Percentiles rank a stretch among this genome's conserved stretches.
Conservation (phyloP, 2,797 vertebrate genomes). For the Pangasius larnaudii region DNA sequence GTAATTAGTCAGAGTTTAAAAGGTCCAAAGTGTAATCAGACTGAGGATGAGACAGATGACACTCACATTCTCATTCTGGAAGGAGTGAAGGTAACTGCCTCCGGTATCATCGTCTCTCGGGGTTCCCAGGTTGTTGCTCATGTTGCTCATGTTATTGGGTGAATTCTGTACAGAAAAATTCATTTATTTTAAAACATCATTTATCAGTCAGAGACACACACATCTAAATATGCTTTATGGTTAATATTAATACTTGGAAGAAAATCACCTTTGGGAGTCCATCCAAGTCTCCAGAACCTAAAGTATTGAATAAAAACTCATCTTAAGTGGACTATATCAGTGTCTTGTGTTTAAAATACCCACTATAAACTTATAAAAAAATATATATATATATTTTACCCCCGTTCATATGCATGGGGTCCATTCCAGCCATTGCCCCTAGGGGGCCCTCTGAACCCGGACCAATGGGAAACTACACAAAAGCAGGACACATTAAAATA, state of each 20-base stretch:
- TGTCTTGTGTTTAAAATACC: not conserved
- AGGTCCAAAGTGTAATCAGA: not conserved
- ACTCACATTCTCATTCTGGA: slow-evolving; percentile 98
- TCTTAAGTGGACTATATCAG: not conserved
- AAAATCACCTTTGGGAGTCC: slow-evolving; percentile 94
- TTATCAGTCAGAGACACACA: not conserved
- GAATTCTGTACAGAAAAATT: slow-evolving; percentile 83
- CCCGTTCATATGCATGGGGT: slow-evolving; percentile 99
- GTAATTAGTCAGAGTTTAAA: not conserved
- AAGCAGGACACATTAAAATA: slow-evolving; percentile 28
- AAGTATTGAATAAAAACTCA: slow-evolving; percentile 10
- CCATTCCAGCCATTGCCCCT: slow-evolving; percentile 98
- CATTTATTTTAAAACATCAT: not conserved
- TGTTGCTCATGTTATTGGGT: slow-evolving; percentile 99
- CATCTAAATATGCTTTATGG: not conserved
- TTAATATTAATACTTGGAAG: not conserved
- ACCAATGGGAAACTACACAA: slow-evolving; percentile 91
- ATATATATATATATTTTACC: too few species aligned
- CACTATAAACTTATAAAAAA: not conserved
- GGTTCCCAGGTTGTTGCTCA: slow-evolving; percentile 98
- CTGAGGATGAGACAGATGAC: not conserved
- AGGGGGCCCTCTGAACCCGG: slow-evolving; percentile 96
- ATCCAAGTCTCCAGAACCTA: slow-evolving; percentile 98
- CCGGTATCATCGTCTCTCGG: slow-evolving; percentile 96
- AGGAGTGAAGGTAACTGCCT: slow-evolving; percentile 99